phyloP scores from a whole-genome alignment of 2,888 invertebrate genomes.

The Omphaloscelis lunosa region DNA sequence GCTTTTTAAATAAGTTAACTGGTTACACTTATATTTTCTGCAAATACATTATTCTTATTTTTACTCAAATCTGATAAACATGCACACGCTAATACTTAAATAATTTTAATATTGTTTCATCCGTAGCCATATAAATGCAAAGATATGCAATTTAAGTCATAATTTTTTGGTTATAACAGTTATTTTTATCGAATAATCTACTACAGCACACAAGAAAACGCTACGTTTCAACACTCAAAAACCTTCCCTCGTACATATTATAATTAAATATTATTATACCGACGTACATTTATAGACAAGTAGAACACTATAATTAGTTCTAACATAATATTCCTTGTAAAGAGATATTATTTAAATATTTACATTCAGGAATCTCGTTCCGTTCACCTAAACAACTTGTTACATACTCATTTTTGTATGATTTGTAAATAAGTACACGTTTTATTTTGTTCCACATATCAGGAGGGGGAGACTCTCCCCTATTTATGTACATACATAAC shows the following conservation, averaged over 20 bases:
- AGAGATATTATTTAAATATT: slow-evolving; percentile 63
- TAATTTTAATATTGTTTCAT: neutral
- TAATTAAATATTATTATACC: slow-evolving; percentile 45
- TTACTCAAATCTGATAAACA: neutral
- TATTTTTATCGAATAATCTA: neutral
- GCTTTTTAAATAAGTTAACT: neutral
- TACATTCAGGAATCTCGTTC: slow-evolving; percentile 72
- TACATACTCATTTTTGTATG: slow-evolving; percentile 81
- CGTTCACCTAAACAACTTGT: slow-evolving; percentile 70
- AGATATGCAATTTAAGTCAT: neutral
- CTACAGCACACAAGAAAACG: neutral
- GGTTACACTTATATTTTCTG: neutral
- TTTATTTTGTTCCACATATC: slow-evolving; percentile 78
- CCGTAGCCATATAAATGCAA: neutral
- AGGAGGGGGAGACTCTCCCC: slow-evolving; percentile 49
- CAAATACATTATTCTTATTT: too few species aligned
- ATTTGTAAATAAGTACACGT: slow-evolving; percentile 83
- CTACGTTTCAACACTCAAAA: slow-evolving; percentile 25
- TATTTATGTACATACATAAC: slow-evolving; percentile 65
- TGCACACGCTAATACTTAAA: neutral
- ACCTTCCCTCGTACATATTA: slow-evolving; percentile 37
- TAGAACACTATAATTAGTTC: slow-evolving; percentile 59
- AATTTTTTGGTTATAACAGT: neutral
- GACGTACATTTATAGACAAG: slow-evolving; percentile 52
- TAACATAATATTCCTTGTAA: slow-evolving; percentile 59